These are phyloP conservation scores for Pantala flavescens DNA, from an alignment of 1,140 invertebrate species.

Conservation along the genomic window DNA sequence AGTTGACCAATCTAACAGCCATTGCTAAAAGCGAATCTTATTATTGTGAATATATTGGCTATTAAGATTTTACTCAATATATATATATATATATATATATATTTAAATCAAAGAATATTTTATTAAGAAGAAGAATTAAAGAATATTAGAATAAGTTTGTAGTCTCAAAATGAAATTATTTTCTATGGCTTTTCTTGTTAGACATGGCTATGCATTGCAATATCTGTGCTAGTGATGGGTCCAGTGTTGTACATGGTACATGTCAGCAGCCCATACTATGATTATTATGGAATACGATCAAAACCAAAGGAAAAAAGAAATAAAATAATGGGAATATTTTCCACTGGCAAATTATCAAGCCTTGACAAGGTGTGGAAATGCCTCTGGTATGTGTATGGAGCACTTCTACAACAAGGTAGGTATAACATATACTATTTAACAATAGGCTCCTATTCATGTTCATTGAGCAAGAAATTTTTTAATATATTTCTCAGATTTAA, in stretches of 20 bases:
- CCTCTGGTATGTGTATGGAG: conserved; percentile 83
- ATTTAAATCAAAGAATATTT: too few relatives aligned
- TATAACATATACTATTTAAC: neutral
- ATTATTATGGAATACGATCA: conserved; percentile 40
- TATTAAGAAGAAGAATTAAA: too few relatives aligned
- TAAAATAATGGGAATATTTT: conserved; percentile 45
- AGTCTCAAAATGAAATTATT: too few relatives aligned
- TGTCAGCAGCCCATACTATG: conserved; percentile 56
- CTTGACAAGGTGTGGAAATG: conserved; percentile 63
- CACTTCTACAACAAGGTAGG: conserved; percentile 78
- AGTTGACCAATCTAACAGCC: too few relatives aligned
- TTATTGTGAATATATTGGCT: too few relatives aligned
- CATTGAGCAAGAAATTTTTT: too few relatives aligned
- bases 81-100: too few relatives aligned
- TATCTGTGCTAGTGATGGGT: conserved; percentile 60
- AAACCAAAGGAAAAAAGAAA: neutral
- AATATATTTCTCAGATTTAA: too few relatives aligned
- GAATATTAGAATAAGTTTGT: too few relatives aligned
- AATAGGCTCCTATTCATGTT: too few relatives aligned
- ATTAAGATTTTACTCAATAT: too few relatives aligned
- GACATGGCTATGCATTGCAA: conserved; percentile 71
- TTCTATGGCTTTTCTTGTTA: conserved; percentile 32
- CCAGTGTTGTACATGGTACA: conserved; percentile 70
- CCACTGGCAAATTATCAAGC: conserved; percentile 62
- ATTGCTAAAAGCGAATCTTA: too few relatives aligned